A percentile compares a stretch with the other conserved stretches of the same genome.
phyloP scores from a whole-genome alignment of 2,888 invertebrate genomes.

The Aporophyla nigra region DNA sequence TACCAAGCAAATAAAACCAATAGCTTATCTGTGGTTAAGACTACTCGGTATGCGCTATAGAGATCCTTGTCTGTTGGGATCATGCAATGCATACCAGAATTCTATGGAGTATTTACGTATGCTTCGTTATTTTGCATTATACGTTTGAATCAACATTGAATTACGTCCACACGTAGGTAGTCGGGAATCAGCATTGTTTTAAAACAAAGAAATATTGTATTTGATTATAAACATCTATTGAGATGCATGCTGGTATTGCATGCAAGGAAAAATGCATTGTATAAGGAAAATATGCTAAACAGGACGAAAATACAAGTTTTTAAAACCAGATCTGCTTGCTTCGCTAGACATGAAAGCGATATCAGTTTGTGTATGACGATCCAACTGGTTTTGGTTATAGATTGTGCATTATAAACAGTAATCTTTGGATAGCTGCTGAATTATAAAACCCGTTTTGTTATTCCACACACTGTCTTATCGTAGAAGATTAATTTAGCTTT shows the following conservation, averaged over 20 bases:
- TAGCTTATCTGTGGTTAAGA: constrained; percentile 59
- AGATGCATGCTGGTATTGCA: too few relatives aligned
- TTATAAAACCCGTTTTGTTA: neutral
- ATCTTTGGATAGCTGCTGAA: neutral
- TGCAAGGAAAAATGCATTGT: neutral
- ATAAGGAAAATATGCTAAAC: constrained; percentile 6
- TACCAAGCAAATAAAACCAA: constrained; percentile 43
- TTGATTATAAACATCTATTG: neutral
- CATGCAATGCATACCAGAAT: constrained; percentile 47
- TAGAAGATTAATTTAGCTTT: neutral
- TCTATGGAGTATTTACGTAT: constrained; percentile 30
- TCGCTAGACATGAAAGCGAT: neutral
- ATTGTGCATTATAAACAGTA: neutral
- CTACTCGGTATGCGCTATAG: constrained; percentile 40
- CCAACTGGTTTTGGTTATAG: neutral
- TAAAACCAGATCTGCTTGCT: constrained; percentile 13
- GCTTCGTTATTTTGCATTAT: constrained; percentile 34
- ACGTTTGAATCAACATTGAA: constrained; percentile 35
- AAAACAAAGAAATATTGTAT: constrained; percentile 30
- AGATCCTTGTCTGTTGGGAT: constrained; percentile 44
- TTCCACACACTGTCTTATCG: neutral
- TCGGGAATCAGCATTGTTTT: constrained; percentile 35
- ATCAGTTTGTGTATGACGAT: neutral
- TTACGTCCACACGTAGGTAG: constrained; percentile 27
- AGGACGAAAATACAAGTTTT: constrained; percentile 15